phyloP scores from a whole-genome alignment of 2,797 vertebrate species.

The Hydrolagus colliei region DNA sequence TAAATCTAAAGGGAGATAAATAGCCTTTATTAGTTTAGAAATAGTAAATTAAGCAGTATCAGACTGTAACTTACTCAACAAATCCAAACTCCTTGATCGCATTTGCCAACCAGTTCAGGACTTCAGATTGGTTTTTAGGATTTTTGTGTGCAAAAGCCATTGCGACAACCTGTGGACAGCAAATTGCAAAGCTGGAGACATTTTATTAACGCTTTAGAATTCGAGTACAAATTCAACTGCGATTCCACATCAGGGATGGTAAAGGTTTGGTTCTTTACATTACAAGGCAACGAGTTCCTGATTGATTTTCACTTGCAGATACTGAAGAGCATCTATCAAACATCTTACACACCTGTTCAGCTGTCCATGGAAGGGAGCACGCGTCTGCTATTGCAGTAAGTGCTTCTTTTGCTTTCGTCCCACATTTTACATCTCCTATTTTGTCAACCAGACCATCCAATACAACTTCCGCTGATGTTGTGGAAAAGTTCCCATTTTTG shows the following conservation, averaged over 20 bases:
- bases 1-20: background rate
- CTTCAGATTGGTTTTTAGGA: slow-evolving; percentile 95
- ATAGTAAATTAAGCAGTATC: background rate
- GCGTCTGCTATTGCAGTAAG: slow-evolving; percentile 84
- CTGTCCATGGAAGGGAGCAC: slow-evolving; percentile 85
- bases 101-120: slow-evolving; percentile 88
- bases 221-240: background rate
- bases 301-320: background rate
- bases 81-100: slow-evolving; percentile 98
- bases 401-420: slow-evolving; percentile 83
- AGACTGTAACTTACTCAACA: slow-evolving; percentile 68
- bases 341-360: slow-evolving; percentile 76
- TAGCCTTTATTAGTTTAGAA: too few relatives aligned
- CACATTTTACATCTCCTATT: slow-evolving; percentile 90
- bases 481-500: slow-evolving; percentile 86
- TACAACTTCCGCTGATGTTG: slow-evolving; percentile 82
- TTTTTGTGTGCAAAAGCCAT: slow-evolving; percentile 92
- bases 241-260: background rate
- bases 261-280: background rate
- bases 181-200: background rate
- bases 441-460: slow-evolving; percentile 92
- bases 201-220: slow-evolving; percentile 10
- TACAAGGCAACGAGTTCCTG: background rate
- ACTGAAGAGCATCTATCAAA: background rate
- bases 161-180: slow-evolving; percentile 71